Conservation (phyloP, 2,113 vertebrate genomes). For the Podilymbus podiceps region DNA sequence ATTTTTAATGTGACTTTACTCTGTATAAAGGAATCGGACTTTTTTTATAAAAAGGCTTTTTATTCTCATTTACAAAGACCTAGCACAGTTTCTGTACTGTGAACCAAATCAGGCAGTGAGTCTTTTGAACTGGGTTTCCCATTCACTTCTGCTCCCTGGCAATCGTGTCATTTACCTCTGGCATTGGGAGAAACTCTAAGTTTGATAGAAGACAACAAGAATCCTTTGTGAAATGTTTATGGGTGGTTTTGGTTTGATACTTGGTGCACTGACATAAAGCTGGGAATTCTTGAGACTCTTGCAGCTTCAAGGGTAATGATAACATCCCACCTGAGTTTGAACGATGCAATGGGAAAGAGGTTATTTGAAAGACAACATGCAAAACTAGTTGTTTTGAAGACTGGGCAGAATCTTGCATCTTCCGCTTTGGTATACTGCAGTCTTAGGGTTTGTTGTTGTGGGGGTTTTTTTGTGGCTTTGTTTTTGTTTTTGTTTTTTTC, state of each 20-base stretch:
- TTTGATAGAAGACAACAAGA: neutral
- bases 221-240: neutral
- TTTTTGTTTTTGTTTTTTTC: too few relatives aligned
- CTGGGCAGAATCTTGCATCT: neutral
- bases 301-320: neutral
- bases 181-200: neutral
- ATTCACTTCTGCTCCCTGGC: neutral
- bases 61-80: neutral
- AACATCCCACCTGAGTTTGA: neutral
- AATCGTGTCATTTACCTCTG: neutral
- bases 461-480: too few relatives aligned
- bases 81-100: neutral
- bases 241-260: neutral
- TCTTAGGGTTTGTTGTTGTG: too few relatives aligned
- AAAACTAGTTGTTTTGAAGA: neutral
- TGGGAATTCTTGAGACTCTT: neutral
- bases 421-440: accelerated
- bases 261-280: neutral
- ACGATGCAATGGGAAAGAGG: neutral
- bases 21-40: neutral
- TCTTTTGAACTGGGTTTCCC: neutral
- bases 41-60: neutral
- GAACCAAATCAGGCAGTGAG: neutral
- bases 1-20: neutral
- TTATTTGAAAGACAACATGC: neutral